Percentiles rank a stretch among this genome's conserved stretches.
Conservation (phyloP, 2,888 invertebrate species). For the Agrotis ipsilon region DNA sequence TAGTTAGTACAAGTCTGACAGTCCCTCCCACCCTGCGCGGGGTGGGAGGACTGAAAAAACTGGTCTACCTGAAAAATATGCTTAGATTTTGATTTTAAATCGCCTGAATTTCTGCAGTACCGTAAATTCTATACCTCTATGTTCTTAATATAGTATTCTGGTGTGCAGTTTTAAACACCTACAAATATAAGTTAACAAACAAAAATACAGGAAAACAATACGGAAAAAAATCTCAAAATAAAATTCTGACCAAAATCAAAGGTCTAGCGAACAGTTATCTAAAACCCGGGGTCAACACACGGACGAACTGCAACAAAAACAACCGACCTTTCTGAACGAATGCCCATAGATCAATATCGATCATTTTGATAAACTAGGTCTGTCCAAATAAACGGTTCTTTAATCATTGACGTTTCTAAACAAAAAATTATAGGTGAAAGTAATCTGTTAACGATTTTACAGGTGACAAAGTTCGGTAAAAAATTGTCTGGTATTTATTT, state of each 20-base stretch:
- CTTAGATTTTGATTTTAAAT: too few species aligned
- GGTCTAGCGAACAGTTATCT: slow-evolving; percentile 70
- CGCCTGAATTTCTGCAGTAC: too few species aligned
- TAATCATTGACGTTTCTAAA: slow-evolving; percentile 36
- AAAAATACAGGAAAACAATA: neutral
- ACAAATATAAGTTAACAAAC: neutral
- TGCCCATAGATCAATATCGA: slow-evolving; percentile 56
- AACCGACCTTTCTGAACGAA: slow-evolving; percentile 52
- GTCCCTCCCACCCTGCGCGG: too few species aligned
- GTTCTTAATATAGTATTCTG: too few species aligned
- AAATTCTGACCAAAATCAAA: slow-evolving; percentile 44
- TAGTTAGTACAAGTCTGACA: too few species aligned
- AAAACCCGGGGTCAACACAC: slow-evolving; percentile 67
- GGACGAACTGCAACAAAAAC: slow-evolving; percentile 54
- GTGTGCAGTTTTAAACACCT: too few species aligned
- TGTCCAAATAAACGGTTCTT: slow-evolving; percentile 47
- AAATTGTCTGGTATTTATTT: slow-evolving; percentile 25
- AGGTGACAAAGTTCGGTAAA: slow-evolving; percentile 32
- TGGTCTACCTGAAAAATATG: too few species aligned
- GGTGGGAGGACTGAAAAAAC: too few species aligned
- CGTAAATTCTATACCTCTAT: too few species aligned
- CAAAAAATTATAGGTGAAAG: slow-evolving; percentile 52
- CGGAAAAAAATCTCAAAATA: neutral
- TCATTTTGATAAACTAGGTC: slow-evolving; percentile 48
- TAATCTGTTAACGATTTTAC: slow-evolving; percentile 35